Percentiles rank a stretch among this genome's conserved stretches.
These are phyloP conservation scores for Apostichopus parvimensis DNA, from an alignment of 35 echinoderm and acorn worm species.

Conservation along the genomic window DNA sequence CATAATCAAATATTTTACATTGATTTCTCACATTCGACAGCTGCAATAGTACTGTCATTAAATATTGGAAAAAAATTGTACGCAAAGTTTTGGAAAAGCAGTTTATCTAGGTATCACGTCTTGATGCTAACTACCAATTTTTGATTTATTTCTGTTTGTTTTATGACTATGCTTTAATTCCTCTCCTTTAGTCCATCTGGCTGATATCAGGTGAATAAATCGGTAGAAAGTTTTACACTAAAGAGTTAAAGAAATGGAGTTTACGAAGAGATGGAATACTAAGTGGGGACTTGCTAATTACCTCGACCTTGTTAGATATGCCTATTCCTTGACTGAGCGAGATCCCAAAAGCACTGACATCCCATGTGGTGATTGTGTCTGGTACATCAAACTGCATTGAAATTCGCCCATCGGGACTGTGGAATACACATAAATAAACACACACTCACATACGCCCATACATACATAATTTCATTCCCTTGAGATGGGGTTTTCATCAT, in stretches of 20 bases:
- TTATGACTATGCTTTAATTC: not conserved
- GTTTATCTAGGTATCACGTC: no score
- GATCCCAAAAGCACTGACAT: slow-evolving; percentile 47
- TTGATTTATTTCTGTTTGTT: no score
- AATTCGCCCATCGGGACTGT: not conserved
- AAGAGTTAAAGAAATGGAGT: not conserved
- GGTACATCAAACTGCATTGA: slow-evolving; percentile 12
- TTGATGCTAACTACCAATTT: no score
- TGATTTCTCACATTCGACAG: no score
- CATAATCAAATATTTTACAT: no score
- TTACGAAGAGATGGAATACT: no score
- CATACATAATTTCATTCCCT: no score
- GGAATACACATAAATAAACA: not conserved
- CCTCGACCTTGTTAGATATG: not conserved
- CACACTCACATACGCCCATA: no score
- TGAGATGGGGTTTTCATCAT: no score
- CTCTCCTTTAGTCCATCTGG: not conserved
- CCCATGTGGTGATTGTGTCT: slow-evolving; percentile 56
- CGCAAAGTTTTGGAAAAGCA: no score
- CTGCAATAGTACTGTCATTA: no score
- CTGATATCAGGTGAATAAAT: not conserved
- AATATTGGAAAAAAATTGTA: no score
- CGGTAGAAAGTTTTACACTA: not conserved
- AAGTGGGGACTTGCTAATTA: not conserved
- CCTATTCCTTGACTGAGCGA: slow-evolving; percentile 35